Evolutionary conservation across 2,888 invertebrate genomes (phyloP).

Genomic region (Drosophila prostipennis): DNA sequence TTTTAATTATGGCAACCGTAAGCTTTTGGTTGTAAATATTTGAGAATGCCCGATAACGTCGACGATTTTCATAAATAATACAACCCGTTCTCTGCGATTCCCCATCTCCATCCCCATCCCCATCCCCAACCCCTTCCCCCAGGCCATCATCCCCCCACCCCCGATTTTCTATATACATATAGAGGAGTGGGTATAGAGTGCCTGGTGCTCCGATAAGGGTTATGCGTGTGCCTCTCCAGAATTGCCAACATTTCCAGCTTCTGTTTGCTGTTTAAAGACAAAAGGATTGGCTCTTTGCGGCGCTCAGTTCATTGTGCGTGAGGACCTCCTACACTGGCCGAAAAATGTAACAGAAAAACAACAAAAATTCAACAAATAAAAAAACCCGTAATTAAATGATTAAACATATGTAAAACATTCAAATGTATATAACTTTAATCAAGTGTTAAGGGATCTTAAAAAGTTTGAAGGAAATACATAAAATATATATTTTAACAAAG

Average conservation of each 20-base stretch:
- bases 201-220: slow-evolving; percentile 57
- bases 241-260: slow-evolving; percentile 25
- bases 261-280: slow-evolving; percentile 68
- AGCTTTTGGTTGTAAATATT: slow-evolving; percentile 83
- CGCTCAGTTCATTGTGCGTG: slow-evolving; percentile 37
- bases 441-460: no score
- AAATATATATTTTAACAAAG: no score
- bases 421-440: no score
- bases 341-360: background rate
- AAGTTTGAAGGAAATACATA: no score
- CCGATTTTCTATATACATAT: slow-evolving; percentile 46
- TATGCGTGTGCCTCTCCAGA: slow-evolving; percentile 45
- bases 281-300: slow-evolving; percentile 73
- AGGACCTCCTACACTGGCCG: slow-evolving; percentile 25
- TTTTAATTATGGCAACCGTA: slow-evolving; percentile 84
- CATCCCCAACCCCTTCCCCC: background rate
- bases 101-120: background rate
- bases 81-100: slow-evolving; percentile 27
- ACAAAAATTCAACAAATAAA: no score
- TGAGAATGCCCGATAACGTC: slow-evolving; percentile 81
- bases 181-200: slow-evolving; percentile 24
- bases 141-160: background rate
- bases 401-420: no score
- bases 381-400: no score
- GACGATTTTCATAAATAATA: slow-evolving; percentile 83